Evolutionary conservation across 2,797 vertebrate genomes (phyloP), one percentile per base, ranked within the genome.

Genomic region (Cossypha heuglini): DNA sequence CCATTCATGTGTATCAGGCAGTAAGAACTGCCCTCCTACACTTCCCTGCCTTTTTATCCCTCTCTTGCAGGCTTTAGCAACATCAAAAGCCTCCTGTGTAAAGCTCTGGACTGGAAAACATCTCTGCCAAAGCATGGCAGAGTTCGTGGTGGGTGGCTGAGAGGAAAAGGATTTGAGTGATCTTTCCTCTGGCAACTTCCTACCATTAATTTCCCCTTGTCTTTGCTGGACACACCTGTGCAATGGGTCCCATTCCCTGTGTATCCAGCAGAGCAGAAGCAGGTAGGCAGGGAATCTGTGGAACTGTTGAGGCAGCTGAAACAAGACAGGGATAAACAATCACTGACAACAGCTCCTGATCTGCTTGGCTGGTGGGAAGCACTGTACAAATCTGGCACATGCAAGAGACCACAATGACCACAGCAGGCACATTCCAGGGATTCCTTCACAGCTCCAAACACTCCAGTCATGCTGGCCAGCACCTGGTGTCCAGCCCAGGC

Each of bases 201-300:
- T 31, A 16, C 11, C 12, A 8, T 74, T 82, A 63, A 57, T 75
- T 84, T 93, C 42, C 55, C 57, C 24, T 7, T 33, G 40, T n/a
- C 33, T 52, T 52, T 46, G 25, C 57, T 57, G 79, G 61, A 40
- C 73, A 19, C 75, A 99, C 99, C 99, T 98, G 98, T 97, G 71
- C 99, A 99, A 94, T 97, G 66, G 24, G 98, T 98, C 78, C 99
- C 99, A 0, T 99, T 98, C 82, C 99, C 99, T 19, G 98, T 94
- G 91, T 98, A 99, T 68, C 99, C 99, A 10, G 98, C 98, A 6
- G 98, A 97, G 86, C 99, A 99, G 88, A 97, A 52, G 38, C 99
- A 99, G 18, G 20, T 85, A 3, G 98, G 96, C 2, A 93, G 84
- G n/a, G 94, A 84, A 62, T 98, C 98, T 10, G 93, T 28, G 0